These are phyloP conservation scores for Nerophis ophidion DNA, from an alignment of 2,113 vertebrate species.

Conservation along the genomic window DNA sequence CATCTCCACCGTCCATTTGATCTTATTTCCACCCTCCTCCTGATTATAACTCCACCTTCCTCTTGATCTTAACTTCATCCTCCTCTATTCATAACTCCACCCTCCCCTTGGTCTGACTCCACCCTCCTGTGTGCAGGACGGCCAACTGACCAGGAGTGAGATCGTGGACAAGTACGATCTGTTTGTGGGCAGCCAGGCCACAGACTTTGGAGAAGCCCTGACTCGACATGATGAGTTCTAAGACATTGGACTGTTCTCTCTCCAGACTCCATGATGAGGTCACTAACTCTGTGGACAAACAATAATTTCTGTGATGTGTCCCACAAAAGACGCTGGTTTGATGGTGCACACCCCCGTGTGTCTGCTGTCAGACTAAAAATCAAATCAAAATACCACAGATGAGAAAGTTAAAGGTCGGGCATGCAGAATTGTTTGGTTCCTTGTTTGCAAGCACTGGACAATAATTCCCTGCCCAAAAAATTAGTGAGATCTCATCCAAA, in stretches of 20 bases:
- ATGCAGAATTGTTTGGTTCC: constrained; percentile 6
- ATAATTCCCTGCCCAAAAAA: neutral
- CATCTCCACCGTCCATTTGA: too few species aligned
- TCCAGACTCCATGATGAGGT: constrained; percentile 19
- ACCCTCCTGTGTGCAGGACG: constrained; percentile 74
- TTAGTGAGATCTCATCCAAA: constrained; percentile 1
- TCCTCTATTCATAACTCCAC: too few species aligned
- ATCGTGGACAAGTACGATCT: constrained; percentile 93
- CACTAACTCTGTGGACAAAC: constrained; percentile 62
- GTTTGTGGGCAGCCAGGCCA: constrained; percentile 96
- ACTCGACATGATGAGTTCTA: constrained; percentile 94
- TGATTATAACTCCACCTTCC: too few species aligned
- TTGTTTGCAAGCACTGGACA: constrained; percentile 40
- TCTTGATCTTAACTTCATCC: too few species aligned
- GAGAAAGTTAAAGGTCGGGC: neutral
- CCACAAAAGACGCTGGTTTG: constrained; percentile 6
- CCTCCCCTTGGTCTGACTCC: neutral
- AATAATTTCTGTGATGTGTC: constrained; percentile 78
- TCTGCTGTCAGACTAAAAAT: constrained; percentile 9
- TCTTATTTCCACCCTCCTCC: too few species aligned
- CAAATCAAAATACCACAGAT: too few species aligned
- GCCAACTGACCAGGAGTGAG: constrained; percentile 83
- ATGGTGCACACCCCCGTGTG: constrained; percentile 17
- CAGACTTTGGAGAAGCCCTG: constrained; percentile 93
- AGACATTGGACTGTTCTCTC: constrained; percentile 15